Evolutionary conservation across 1,140 invertebrate species (phyloP), one percentile per base, ranked within the genome.

Genomic region (Reticulitermes speratus): DNA sequence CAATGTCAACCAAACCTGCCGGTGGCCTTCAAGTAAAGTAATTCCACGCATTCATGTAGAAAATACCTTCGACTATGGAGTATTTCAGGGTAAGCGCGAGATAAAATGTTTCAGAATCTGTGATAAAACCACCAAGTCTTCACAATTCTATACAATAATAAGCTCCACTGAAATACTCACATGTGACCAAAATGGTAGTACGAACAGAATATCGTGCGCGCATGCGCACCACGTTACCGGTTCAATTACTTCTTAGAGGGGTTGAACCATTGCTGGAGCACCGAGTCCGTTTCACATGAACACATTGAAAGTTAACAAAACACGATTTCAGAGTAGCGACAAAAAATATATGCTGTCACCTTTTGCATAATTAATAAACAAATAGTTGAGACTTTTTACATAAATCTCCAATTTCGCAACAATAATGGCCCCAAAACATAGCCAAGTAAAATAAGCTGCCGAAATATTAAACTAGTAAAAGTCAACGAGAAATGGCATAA

Each of bases 171-270:
- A 38, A 86, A 82, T 86, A 86, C 85, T 86, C 85, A 86, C 85
- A 86, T 86, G 85, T 86, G 85, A 86, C 85, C 75, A 86, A 86
- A 86, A 86, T 86, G 85, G 85, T 86, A 86, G 75, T 82, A 59
- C 75, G 69, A 86, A 25, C n/a, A 86, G 85, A 81, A 86, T 75
- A 81, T 86, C 85, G 11, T 44, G 16, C 44, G 85, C 85, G 85
- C 85, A 86, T 82, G 85, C 85, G 85, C 44, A 86, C 85, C 85
- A 86, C 85, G 85, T 86, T 86, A 69, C 69, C 44, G 85, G 85
- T 86, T 82, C 85, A 86, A 86, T 86, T 86, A 45, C 81, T 82
- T 52, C 85, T 82, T 86, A 86, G 85, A 86, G 85, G 85, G 85
- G 85, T 86, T 84, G 44, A 52, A 84, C 7, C 45, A 84, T 59